A percentile compares a stretch with the other conserved stretches of the same genome.
These are phyloP conservation scores for Nothocercus julius DNA, from an alignment of 2,113 vertebrate species.

Conservation along the genomic window DNA sequence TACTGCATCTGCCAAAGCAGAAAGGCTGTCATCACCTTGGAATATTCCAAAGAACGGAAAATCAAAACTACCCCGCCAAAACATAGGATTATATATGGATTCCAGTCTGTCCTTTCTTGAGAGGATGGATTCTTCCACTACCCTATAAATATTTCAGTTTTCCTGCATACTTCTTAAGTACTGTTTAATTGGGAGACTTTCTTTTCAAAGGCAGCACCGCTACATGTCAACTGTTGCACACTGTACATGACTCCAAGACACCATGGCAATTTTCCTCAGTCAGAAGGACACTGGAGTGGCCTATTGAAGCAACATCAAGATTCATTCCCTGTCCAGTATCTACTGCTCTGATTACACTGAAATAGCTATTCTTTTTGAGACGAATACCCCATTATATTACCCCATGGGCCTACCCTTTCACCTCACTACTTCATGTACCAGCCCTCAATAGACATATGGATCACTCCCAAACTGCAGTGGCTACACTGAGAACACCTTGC, in stretches of 20 bases:
- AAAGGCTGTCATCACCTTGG: not conserved
- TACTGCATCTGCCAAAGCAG: not conserved
- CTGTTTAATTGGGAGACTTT: not conserved
- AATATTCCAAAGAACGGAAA: not conserved
- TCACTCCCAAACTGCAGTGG: not conserved
- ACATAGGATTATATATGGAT: not conserved
- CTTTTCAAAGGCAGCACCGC: not conserved
- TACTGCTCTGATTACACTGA: not conserved
- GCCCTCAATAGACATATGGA: not conserved
- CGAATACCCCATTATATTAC: fast-evolving
- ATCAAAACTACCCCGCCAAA: not conserved
- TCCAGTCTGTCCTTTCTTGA: not conserved
- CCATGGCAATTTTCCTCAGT: not conserved
- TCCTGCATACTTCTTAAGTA: not conserved
- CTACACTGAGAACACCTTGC: not conserved
- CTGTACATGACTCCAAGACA: not conserved
- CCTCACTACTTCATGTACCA: not conserved
- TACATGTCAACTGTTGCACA: not conserved
- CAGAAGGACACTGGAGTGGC: fast-evolving
- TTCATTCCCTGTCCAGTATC: not conserved
- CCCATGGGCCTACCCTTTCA: not conserved
- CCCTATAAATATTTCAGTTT: not conserved
- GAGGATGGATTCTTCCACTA: not conserved
- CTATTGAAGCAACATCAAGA: not conserved
- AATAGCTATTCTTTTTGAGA: not conserved